Conservation (phyloP, 2,797 vertebrate species). For the Neostethus bicornis region DNA sequence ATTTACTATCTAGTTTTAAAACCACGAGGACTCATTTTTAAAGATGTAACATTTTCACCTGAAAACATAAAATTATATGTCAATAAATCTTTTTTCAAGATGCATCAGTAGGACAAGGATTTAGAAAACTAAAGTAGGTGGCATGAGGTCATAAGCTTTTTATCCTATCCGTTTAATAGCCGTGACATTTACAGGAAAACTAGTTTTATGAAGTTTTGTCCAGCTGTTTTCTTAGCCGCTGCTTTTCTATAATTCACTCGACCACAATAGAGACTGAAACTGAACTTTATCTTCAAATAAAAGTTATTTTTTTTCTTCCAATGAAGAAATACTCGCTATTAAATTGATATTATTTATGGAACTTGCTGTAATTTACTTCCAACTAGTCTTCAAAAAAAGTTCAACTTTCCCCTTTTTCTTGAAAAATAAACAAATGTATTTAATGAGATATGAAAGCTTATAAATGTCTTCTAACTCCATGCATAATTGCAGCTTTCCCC, state of each 20-base stretch:
- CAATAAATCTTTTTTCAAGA: slow-evolving; percentile 18
- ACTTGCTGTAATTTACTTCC: slow-evolving; percentile 11
- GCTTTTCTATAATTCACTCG: slow-evolving; percentile 17
- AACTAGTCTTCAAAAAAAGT: slow-evolving; percentile 32
- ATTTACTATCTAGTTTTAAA: slow-evolving; percentile 20
- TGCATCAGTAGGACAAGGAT: slow-evolving; percentile 11
- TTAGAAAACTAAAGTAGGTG: slow-evolving; percentile 23
- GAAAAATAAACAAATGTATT: slow-evolving; percentile 80
- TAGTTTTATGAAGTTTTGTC: slow-evolving; percentile 35
- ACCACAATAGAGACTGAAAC: neutral
- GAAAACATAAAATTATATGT: slow-evolving; percentile 5
- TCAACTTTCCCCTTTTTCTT: slow-evolving; percentile 47
- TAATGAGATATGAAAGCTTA: slow-evolving; percentile 81
- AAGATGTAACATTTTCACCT: neutral
- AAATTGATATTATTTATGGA: neutral
- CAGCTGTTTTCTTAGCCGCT: slow-evolving; percentile 44
- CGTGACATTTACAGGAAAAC: slow-evolving; percentile 60
- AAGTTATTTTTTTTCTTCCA: neutral
- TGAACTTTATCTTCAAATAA: slow-evolving; percentile 6
- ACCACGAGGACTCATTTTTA: neutral
- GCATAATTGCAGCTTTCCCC: slow-evolving; percentile 81
- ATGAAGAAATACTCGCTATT: neutral
- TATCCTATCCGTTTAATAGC: slow-evolving; percentile 48
- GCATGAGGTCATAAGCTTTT: slow-evolving; percentile 8
- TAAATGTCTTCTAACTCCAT: slow-evolving; percentile 73